Evolutionary conservation across 2,113 vertebrate species (phyloP).

Genomic region (Melanotaenia duboulayi): DNA sequence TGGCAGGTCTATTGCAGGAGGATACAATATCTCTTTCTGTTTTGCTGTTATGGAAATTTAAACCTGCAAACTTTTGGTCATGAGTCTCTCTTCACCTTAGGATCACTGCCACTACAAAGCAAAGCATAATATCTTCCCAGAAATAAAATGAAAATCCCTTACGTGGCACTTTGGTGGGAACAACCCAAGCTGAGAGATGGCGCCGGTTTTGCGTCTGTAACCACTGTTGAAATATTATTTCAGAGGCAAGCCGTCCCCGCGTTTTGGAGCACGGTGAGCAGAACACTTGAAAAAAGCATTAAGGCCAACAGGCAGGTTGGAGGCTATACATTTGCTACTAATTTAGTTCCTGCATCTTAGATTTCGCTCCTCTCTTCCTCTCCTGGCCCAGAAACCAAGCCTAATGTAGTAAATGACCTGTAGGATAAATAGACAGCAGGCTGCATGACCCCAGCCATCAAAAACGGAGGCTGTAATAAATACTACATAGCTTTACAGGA

Average conservation of each 20-base stretch:
- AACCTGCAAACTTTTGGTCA: constrained; percentile 45
- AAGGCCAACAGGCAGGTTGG: constrained; percentile 64
- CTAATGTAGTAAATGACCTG: constrained; percentile 65
- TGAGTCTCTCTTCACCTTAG: constrained; percentile 53
- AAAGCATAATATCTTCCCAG: constrained; percentile 72
- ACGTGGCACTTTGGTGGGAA: constrained; percentile 77
- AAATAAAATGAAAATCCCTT: constrained; percentile 77
- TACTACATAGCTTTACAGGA: constrained; percentile 69
- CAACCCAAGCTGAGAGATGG: constrained; percentile 78
- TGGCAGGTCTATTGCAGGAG: constrained; percentile 5
- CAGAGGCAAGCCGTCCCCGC: constrained; percentile 71
- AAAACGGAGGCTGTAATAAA: constrained; percentile 76
- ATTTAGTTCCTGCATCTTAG: constrained; percentile 75
- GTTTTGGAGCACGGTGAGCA: constrained; percentile 65
- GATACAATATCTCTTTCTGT: not conserved
- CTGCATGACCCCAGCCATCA: constrained; percentile 69
- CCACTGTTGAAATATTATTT: constrained; percentile 84
- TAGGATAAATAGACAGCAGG: constrained; percentile 77
- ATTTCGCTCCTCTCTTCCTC: constrained; percentile 69
- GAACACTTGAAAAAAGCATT: constrained; percentile 66
- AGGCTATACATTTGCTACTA: constrained; percentile 79
- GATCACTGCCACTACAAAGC: constrained; percentile 46
- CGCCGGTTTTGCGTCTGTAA: constrained; percentile 73
- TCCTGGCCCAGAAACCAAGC: constrained; percentile 56
- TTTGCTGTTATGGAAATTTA: constrained; percentile 21